Base-by-base conservation (phyloP, 2,888 invertebrate species). In the Xestia xanthographa region DNA sequence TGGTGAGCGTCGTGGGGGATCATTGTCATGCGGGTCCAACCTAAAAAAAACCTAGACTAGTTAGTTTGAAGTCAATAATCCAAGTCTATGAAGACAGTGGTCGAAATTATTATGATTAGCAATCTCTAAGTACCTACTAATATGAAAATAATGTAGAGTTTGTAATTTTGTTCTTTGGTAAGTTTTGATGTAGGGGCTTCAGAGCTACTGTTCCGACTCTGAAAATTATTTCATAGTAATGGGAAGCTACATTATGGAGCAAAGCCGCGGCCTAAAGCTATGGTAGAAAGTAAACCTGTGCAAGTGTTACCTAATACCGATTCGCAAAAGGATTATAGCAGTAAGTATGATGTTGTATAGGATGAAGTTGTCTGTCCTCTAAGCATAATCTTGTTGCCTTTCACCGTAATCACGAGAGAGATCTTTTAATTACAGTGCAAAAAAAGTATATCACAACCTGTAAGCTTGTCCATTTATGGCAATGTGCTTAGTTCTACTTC, bases 1-100 rank as follows among this genome's bases (percentile, higher is more conserved):
- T 93, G 93, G 75, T 93, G 94, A 0, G 96, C 95, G 43, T 95
- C 95, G 83, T 95, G 95, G 0, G 96, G 96, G 38, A 96, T 90
- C 75, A 95, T 93, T 3, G 94, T 92, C 84, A 96, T 90, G 12
- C 95, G 92, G 11, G 93, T 94, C 96, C 96, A 96, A 83, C 94
- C 96, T 96, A 26, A 34, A 58, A 58, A 26, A 41, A 26, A 12
- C 9, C 26, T 29, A 8, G 34, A 34, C 34, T 34, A 34, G 34
- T 34, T 1, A 14, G n/a, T 58, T 29, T 58, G 3, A 58, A 29
- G 58, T 20, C 26, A 26, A 26, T 29, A 17, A 29, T 26, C 3
- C 29, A 29, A 29, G 17, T 58, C 56, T 58, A 58, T 6, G 8
- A 29, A 58, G 26, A 29, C 29, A 29, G 17, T 29, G 17, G 29